Evolutionary conservation across 2,888 invertebrate species (phyloP).

Genomic region (Parnassius mnemosyne): DNA sequence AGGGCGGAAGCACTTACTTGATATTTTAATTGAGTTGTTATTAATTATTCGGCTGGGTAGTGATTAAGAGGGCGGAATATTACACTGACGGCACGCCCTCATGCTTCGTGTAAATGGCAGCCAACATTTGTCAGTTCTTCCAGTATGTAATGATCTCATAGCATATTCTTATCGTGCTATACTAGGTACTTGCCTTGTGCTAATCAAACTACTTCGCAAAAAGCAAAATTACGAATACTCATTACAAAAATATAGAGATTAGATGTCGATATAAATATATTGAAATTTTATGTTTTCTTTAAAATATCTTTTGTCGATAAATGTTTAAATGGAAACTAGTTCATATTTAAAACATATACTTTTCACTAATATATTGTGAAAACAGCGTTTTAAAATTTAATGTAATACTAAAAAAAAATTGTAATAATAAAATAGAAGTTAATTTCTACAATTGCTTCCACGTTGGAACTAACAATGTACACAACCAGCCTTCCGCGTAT

Average conservation of each 20-base stretch:
- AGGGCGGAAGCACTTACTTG: conserved; percentile 64
- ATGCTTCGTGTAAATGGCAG: conserved; percentile 47
- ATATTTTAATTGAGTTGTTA: conserved; percentile 75
- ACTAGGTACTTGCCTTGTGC: conserved; percentile 35
- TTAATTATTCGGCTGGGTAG: conserved; percentile 70
- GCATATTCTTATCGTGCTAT: conserved; percentile 48
- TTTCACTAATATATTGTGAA: conserved; percentile 31
- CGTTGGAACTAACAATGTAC: conserved; percentile 40
- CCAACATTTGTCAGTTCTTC: conserved; percentile 38
- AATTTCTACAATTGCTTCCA: conserved; percentile 39
- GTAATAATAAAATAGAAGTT: too few relatives aligned
- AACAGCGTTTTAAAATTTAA: conserved; percentile 10
- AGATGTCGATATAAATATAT: background rate
- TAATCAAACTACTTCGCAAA: conserved; percentile 11
- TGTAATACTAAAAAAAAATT: too few relatives aligned
- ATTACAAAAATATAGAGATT: background rate
- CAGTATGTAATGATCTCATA: conserved; percentile 33
- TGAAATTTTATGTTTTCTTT: too few relatives aligned
- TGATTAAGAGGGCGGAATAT: conserved; percentile 74
- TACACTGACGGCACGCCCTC: conserved; percentile 60
- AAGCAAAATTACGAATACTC: conserved; percentile 1
- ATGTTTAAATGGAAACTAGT: background rate
- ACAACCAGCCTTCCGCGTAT: conserved; percentile 48
- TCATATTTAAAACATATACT: background rate
- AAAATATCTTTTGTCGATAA: background rate